Conservation (phyloP, 2,113 vertebrate genomes). For the Anarrhichthys ocellatus region DNA sequence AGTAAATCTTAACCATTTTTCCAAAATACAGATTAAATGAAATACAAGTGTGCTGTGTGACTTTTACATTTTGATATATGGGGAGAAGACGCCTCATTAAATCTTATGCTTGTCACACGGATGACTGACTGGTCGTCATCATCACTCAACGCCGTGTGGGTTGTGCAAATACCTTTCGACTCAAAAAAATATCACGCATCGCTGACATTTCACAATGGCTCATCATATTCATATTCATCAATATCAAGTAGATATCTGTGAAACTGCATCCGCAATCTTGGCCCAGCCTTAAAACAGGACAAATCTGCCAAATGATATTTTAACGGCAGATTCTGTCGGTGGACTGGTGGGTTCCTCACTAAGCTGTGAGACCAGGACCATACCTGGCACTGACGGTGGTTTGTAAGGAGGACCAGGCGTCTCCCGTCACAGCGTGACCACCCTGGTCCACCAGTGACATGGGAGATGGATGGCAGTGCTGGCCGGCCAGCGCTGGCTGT, state of each 20-base stretch:
- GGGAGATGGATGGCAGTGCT: constrained; percentile 73
- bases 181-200: constrained; percentile 12
- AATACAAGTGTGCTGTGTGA: background rate
- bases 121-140: constrained; percentile 14
- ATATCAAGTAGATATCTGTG: background rate
- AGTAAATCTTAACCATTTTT: background rate
- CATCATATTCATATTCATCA: constrained; percentile 18
- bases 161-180: background rate
- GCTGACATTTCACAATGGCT: background rate
- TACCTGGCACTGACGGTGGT: constrained; percentile 8
- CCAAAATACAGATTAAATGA: background rate
- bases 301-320: constrained; percentile 2
- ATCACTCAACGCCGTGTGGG: background rate
- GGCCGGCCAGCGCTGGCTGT: constrained; percentile 61
- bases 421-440: constrained; percentile 55
- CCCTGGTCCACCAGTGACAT: constrained; percentile 70
- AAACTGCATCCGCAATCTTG: background rate
- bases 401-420: constrained; percentile 56
- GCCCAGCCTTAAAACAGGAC: background rate
- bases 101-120: background rate
- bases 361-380: constrained; percentile 32
- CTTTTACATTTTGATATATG: constrained; percentile 10
- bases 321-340: background rate
- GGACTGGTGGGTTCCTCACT: constrained; percentile 19
- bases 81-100: constrained; percentile 30